phyloP scores from a whole-genome alignment of 2,113 vertebrate genomes.

The Ctenomys sociabilis region DNA sequence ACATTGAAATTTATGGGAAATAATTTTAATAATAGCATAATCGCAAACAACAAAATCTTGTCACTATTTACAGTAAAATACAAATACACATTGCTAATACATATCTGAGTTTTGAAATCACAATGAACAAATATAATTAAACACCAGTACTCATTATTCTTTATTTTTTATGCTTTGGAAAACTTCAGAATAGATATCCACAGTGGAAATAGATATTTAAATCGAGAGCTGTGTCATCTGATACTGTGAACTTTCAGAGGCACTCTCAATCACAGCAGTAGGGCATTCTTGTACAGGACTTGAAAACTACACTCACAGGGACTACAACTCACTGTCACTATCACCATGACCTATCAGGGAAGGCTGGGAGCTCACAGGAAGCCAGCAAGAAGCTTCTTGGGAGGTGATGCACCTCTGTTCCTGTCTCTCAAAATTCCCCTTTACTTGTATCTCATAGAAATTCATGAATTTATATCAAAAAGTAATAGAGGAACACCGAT shows the following conservation, averaged over 20 bases:
- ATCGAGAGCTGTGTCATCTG: neutral
- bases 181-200: neutral
- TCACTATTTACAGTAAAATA: neutral
- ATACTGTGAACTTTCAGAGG: neutral
- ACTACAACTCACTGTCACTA: neutral
- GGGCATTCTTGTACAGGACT: neutral
- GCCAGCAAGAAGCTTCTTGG: slow-evolving; percentile 19
- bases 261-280: neutral
- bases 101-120: neutral
- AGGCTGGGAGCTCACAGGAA: neutral
- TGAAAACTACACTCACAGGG: neutral
- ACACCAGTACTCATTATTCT: neutral
- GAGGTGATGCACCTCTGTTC: neutral
- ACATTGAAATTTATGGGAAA: neutral
- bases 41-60: neutral
- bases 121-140: neutral
- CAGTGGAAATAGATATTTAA: neutral
- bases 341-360: neutral
- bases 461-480: too few species aligned
- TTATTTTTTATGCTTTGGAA: neutral
- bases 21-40: neutral
- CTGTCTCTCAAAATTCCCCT: too few species aligned
- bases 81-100: neutral
- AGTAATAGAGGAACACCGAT: too few species aligned
- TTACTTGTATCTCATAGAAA: too few species aligned